Evolutionary conservation across 92 coral and sea anemone genomes (phyloP), one percentile per base, ranked within the genome.

Genomic region (Parazoanthus atlanticus): DNA sequence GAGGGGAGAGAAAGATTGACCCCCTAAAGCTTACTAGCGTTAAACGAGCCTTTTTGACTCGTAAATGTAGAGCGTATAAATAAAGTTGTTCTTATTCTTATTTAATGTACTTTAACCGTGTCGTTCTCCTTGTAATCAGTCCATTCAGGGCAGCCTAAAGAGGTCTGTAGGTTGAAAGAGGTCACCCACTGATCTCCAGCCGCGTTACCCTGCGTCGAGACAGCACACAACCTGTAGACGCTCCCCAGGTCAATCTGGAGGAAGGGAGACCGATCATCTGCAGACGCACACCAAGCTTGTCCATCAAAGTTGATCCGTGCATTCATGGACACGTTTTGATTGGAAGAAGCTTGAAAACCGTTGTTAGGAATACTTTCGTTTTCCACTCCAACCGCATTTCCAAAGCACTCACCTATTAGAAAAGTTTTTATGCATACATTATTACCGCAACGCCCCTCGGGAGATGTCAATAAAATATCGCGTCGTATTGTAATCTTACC

Each of bases 241-340:
- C 41, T 10, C 9, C 90, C 93, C 5, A 91, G 81, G 21, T 91
- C 88, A 26, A 91, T 69, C 79, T 76, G 78, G 16, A 86, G 85
- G 86, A 64, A 86, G 52, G 82, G 90, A 6, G 71, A 64, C 28
- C 58, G 80, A 43, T 91, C 93, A 26, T 54, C 70, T 64, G 56
- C 47, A 0, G 73, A 77, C 13, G 93, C 90, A 73, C 93, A 91
- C 93, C 93, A 91, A 5, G 88, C 84, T 1, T 83, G 90, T 9
- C 71, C 88, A 13, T 16, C 71, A 9, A 82, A 34, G 84, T 86
- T 82, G 8, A 91, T 43, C 28, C 93, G 84, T 12, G 70, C 80
- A 16, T 21, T 41, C 25, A 70, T 47, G 52, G 86, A 10, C 9
- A 70, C 12, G 30, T n/a, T 58, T 46, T 67, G 80, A 13, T 78